Conservation (phyloP, 2,113 vertebrate genomes). For the Centrocercus urophasianus region DNA sequence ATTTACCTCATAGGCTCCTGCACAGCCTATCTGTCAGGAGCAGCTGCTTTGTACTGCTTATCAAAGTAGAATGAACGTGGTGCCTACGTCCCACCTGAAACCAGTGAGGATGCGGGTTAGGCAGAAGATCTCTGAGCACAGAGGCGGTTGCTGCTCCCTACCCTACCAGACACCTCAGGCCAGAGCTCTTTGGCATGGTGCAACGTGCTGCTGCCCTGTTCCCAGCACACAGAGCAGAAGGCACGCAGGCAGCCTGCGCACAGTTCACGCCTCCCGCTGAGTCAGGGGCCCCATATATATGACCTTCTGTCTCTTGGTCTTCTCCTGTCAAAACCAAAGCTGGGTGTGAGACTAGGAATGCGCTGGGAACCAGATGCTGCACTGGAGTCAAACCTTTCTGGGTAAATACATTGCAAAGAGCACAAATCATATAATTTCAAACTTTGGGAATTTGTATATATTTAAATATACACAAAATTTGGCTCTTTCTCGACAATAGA, state of each 20-base stretch:
- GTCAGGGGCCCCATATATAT: background rate
- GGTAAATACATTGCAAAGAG: conserved; percentile 36
- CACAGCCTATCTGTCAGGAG: background rate
- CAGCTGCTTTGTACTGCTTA: background rate
- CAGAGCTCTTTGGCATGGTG: background rate
- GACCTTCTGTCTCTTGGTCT: conserved; percentile 37
- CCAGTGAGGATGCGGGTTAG: background rate
- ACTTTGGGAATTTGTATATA: conserved; percentile 50
- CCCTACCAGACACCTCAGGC: background rate
- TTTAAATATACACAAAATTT: conserved; percentile 55
- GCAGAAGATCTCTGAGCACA: background rate
- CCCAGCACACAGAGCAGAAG: background rate
- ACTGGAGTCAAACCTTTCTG: conserved; percentile 23
- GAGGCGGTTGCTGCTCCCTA: background rate
- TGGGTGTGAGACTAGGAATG: background rate
- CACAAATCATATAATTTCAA: conserved; percentile 60
- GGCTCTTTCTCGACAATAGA: conserved; percentile 45
- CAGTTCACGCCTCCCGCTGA: background rate
- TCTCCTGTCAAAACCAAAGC: conserved; percentile 28
- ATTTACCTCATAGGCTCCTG: background rate
- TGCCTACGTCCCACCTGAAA: background rate
- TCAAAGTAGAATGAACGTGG: background rate
- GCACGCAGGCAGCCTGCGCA: background rate
- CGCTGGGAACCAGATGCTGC: conserved; percentile 19
- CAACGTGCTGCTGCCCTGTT: background rate